Base-by-base conservation (phyloP, 1,140 invertebrate species). In the Pachypeltis micranthus region DNA sequence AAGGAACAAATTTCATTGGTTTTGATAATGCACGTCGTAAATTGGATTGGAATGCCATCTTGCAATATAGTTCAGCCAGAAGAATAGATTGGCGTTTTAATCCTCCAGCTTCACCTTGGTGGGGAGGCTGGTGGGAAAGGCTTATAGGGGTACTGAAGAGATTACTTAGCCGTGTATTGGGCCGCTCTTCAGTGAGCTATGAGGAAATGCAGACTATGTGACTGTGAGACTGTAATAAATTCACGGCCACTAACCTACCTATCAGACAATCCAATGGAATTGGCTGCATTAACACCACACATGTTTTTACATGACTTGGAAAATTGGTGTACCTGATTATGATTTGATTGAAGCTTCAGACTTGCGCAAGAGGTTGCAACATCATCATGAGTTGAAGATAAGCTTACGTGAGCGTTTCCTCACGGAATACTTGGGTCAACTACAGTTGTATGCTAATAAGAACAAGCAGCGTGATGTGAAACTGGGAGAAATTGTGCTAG, bases 81-180 rank as follows among this genome's bases (percentile, higher is more conserved):
- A 51, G 59, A 47, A 72, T 74, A n/a, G 21, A 63, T 12, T 77
- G 75, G 75, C 63, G 64, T 29, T 75, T 74, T 62, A 74, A 69
- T 62, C 69, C 72, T n/a, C 70, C 70, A 10, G 64, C 65, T 24
- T 69, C 74, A 2, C 67, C 75, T 19, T 78, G 75, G 74, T 74
- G 72, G 70, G 74, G 75, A 24, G 76, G 76, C 10, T 72, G 62
- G 26, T 73, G 70, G 67, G 69, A 79, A 62, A 54, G 76, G 4
- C 26, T 79, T 14, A 68, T 78, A 10, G 57, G 71, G 0, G 25
- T 76, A 4, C 47, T 72, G 4, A 76, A 77, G 63, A 54, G 63
- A 25, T 55, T 70, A 26, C 64, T 74, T 28, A 58, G 68, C 3
- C 64, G 67, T 55, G 67, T 66, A 56, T 56, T 75, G 1, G 72